Conservation (phyloP, 2,113 vertebrate species). For the Channa argus region DNA sequence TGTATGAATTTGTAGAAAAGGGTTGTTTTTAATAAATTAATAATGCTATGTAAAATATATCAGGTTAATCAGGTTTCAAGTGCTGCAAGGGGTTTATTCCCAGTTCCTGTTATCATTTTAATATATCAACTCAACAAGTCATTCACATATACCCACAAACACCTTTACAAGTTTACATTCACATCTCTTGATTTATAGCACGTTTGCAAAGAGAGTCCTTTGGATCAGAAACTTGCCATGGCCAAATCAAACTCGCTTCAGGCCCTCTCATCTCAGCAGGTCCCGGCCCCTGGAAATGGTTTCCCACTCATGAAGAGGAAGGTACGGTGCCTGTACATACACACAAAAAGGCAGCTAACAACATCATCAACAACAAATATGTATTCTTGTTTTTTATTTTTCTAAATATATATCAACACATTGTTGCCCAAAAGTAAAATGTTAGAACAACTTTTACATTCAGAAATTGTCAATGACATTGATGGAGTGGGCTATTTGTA, state of each 20-base stretch:
- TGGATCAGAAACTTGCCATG: slow-evolving; percentile 83
- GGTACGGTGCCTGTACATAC: slow-evolving; percentile 72
- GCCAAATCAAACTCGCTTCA: slow-evolving; percentile 81
- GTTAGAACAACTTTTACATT: too few relatives aligned
- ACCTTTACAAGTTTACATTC: too few relatives aligned
- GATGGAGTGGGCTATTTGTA: neutral
- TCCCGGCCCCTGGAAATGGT: slow-evolving; percentile 88
- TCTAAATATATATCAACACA: too few relatives aligned
- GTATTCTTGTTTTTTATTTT: too few relatives aligned
- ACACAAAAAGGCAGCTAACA: neutral
- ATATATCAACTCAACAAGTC: neutral
- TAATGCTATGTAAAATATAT: too few relatives aligned
- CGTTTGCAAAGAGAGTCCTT: slow-evolving; percentile 88
- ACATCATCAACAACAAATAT: neutral
- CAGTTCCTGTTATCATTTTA: too few relatives aligned
- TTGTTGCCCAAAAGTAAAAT: too few relatives aligned
- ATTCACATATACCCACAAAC: neutral
- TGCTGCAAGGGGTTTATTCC: too few relatives aligned
- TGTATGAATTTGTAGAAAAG: too few relatives aligned
- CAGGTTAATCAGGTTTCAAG: too few relatives aligned
- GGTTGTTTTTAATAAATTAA: too few relatives aligned
- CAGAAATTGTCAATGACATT: too few relatives aligned
- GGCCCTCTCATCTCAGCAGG: slow-evolving; percentile 80
- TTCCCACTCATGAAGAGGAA: slow-evolving; percentile 96
- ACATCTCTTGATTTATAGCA: slow-evolving; percentile 59